Base-by-base conservation (phyloP, 2,888 invertebrate genomes). In the Drosophila phalerata region DNA sequence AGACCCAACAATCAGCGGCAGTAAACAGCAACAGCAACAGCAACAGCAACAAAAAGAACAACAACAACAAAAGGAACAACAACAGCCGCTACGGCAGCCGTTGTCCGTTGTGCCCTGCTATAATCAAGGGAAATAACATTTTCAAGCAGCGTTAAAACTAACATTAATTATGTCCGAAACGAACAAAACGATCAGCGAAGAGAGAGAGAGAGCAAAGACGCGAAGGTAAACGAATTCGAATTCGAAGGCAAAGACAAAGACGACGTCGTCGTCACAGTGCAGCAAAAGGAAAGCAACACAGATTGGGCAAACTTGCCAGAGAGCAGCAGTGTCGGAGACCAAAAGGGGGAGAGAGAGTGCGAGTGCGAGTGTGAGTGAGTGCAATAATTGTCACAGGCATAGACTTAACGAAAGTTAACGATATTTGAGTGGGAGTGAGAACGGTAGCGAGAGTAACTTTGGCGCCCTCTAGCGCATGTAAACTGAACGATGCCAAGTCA, bases 51-150 rank as follows among this genome's bases (percentile, higher is more conserved):
- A n/a, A n/a, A n/a, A n/a, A n/a, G n/a, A n/a, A n/a, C 57, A 68
- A 37, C 51, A 62, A 6, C 57, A 53, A n/a, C 45, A 67, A 47
- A 56, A 70, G 42, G 47, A 72, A 19, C 61, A 63, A 60, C 73
- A 75, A 65, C 79, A 71, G 68, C 56, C 56, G 58, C 73, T 45
- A 55, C 77, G 73, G 73, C 79, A 76, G 71, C 75, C 66, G 80
- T 65, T 77, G 82, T 72, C 60, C 63, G 79, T 15, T 82, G 80
- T 81, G 87, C 81, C 87, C 75, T 79, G 85, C 85, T 91, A 91
- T 91, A 91, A 91, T 91, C 91, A 91, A 91, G 91, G 91, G 90
- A 91, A 90, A 91, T 92, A 91, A 92, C 90, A 90, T 91, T 91
- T 91, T 89, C 84, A 88, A 88, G 88, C 90, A 91, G 91, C 92